A percentile compares a stretch with the other conserved stretches of the same genome.
Evolutionary conservation across 1,140 invertebrate species (phyloP).

Genomic region (Planococcus citri): DNA sequence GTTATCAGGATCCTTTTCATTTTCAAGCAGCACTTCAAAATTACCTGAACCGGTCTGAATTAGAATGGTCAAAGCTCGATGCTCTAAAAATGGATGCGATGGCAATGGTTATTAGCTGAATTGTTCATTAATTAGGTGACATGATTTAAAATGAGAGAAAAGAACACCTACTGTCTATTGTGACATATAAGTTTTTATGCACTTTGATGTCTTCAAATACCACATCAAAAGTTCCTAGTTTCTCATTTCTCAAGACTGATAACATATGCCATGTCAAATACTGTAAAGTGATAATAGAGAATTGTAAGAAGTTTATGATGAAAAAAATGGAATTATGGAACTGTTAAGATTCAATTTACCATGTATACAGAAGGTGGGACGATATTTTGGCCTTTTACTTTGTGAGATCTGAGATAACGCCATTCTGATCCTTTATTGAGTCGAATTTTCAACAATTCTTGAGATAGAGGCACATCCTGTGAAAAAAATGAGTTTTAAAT

Average conservation of each 20-base stretch:
- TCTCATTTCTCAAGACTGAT: neutral
- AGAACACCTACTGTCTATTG: neutral
- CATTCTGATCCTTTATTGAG: neutral
- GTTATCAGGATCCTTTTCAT: neutral
- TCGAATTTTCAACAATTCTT: neutral
- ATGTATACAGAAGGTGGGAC: neutral
- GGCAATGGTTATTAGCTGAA: too few relatives aligned
- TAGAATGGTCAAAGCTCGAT: neutral
- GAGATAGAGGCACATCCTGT: neutral
- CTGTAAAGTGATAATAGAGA: neutral
- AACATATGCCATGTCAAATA: neutral
- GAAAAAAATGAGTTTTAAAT: too few relatives aligned
- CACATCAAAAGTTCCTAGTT: neutral
- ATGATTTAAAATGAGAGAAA: neutral
- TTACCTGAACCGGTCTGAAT: neutral
- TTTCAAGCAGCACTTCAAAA: neutral
- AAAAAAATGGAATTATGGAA: neutral
- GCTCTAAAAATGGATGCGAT: neutral
- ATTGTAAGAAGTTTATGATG: too few relatives aligned
- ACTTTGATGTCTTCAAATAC: slow-evolving; percentile 8
- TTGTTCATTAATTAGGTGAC: too few relatives aligned
- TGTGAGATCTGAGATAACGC: neutral
- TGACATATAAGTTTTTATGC: neutral
- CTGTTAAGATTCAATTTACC: neutral
- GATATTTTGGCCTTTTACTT: neutral